phyloP scores from a whole-genome alignment of 2,888 invertebrate genomes.

The Agapostemon virescens region DNA sequence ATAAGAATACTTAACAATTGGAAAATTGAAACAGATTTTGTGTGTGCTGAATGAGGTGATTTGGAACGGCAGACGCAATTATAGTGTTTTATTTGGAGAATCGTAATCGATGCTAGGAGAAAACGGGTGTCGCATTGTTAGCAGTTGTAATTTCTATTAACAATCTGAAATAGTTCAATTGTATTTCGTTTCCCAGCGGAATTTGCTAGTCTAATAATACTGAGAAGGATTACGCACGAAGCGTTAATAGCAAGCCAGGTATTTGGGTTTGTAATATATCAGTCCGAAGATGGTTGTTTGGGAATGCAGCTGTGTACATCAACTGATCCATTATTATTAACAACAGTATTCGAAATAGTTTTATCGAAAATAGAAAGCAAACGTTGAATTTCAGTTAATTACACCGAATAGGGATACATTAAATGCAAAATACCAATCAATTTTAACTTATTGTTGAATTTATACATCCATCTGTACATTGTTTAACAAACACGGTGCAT shows the following conservation, averaged over 20 bases:
- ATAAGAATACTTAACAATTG: too few relatives aligned
- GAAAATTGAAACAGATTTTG: not conserved
- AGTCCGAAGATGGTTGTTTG: slow-evolving; percentile 3
- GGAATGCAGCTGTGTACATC: not conserved
- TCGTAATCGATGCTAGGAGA: not conserved
- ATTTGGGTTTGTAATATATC: slow-evolving; percentile 24
- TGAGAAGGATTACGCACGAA: slow-evolving; percentile 32
- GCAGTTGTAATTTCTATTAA: slow-evolving; percentile 18
- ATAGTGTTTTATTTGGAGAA: slow-evolving; percentile 2
- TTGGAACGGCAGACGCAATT: not conserved
- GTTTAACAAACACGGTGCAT: not conserved
- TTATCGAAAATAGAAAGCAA: not conserved
- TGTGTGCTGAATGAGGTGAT: not conserved
- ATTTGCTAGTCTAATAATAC: slow-evolving; percentile 31
- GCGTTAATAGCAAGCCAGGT: slow-evolving; percentile 27
- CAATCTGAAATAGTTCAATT: slow-evolving; percentile 3
- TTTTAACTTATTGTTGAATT: not conserved
- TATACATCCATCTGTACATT: not conserved
- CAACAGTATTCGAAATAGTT: not conserved
- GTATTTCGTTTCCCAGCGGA: slow-evolving; percentile 22
- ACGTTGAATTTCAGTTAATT: not conserved
- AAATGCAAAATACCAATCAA: not conserved
- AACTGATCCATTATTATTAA: not conserved
- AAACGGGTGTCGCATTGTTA: not conserved
- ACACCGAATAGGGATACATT: not conserved